Conservation (phyloP, 92 coral and sea anemone genomes). For the Heliopora coerulea region DNA sequence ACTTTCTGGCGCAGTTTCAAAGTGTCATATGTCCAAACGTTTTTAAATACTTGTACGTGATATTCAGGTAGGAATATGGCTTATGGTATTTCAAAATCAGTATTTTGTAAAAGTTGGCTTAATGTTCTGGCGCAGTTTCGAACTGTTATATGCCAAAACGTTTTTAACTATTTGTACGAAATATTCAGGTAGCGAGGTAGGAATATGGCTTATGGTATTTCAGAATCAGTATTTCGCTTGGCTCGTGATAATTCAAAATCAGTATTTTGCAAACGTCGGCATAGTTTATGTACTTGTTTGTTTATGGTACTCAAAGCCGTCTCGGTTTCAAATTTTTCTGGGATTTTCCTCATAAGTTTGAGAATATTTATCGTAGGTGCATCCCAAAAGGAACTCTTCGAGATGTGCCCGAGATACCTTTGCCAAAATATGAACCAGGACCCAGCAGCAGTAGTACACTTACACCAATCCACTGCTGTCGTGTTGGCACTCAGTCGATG, state of each 20-base stretch:
- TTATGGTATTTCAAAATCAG: too few relatives aligned
- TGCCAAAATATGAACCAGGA: neutral
- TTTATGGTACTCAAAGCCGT: too few relatives aligned
- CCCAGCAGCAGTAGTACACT: conserved; percentile 7
- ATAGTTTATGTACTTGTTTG: too few relatives aligned
- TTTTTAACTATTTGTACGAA: conserved; percentile 76
- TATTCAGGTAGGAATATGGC: conserved; percentile 61
- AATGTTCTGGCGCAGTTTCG: conserved; percentile 83
- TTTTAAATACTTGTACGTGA: conserved; percentile 76
- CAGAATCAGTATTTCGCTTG: too few relatives aligned
- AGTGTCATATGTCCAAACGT: conserved; percentile 79
- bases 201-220: too few relatives aligned
- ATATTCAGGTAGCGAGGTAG: conserved; percentile 95
- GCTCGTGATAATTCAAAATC: too few relatives aligned
- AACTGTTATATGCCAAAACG: conserved; percentile 75
- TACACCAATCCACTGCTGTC: conserved; percentile 38
- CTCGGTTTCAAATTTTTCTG: too few relatives aligned
- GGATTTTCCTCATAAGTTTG: too few relatives aligned
- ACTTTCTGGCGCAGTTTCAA: conserved; percentile 76
- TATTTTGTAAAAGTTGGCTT: too few relatives aligned
- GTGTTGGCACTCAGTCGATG: conserved; percentile 19
- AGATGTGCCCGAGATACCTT: neutral
- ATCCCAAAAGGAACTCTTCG: neutral
- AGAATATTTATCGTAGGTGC: too few relatives aligned
- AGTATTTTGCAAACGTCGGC: too few relatives aligned